Base-by-base conservation (phyloP, 2,113 vertebrate species). In the Gobiocypris rarus region DNA sequence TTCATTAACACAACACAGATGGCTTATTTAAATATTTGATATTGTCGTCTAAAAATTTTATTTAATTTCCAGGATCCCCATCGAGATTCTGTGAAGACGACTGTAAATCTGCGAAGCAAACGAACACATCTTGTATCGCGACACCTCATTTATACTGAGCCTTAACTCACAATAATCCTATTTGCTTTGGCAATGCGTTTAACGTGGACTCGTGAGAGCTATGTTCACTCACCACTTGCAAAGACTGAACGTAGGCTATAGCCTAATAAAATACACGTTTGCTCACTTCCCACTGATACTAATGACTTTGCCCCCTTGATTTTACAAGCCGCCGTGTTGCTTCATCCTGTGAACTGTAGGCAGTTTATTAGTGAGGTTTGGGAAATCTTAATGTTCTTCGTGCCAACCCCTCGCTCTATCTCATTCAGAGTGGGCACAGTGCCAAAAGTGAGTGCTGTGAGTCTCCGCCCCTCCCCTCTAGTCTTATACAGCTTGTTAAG, bases 321-420 rank as follows among this genome's bases (percentile, higher is more conserved):
- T 89, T 89, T 89, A 89, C 74, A 82, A 79, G 76, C 6, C 52
- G 28, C 70, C 75, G 65, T 86, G 83, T 81, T 87, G 75, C 74
- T 81, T 85, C 83, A 81, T 87, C 75, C 70, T 63, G 67, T 82
- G 78, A 84, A 70, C 71, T 69, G 75, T 83, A 28, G 79, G 81
- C 70, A 81, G 45, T 89, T 89, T 89, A 87, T 86, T 84, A 86
- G 84, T 74, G 61, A 86, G 54, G 83, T 84, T 85, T 86, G 75
- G 69, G 71, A 74, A 87, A 80, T 61, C 86, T 34, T 85, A 81
- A 81, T 85, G 75, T 74, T 86, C 70, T 80, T 88, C 79, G 75
- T 74, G 75, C 78, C 84, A 58, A 43, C 70, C 34, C 26, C 28
- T 63, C 50, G 50, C 75, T 59, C 83, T 48, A 70, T 52, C 59